Evolutionary conservation across 2,113 vertebrate genomes (phyloP), one percentile per base, ranked within the genome.

Genomic region (Odobenus rosmarus): DNA sequence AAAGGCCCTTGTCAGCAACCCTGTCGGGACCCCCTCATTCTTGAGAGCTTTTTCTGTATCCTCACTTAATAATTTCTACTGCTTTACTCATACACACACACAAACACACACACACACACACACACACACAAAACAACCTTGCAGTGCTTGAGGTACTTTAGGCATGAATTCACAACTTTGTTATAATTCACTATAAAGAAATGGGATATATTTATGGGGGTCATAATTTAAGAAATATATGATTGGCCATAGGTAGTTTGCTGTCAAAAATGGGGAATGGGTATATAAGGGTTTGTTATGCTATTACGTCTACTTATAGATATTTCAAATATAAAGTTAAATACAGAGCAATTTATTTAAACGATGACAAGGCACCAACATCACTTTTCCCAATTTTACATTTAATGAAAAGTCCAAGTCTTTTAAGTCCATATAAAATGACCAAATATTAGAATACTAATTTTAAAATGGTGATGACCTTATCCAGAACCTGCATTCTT

Each of bases 261-360:
- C 53, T 90, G 61, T 94, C 82, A 42, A 15, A 94, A 88, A 36
- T 81, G 28, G 71, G 61, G 49, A 74, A 51, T 33, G 24, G 1
- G 15, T 92, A 85, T 31, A 81, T 59, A 31, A 36, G 16, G 36
- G 36, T 53, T 79, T 69, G 91, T 57, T 33, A 88, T 42, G 33
- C 28, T 81, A 67, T 62, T 69, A 46, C 7, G 21, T 33, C 49
- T 67, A 89, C 9, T 49, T 77, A 7, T 28, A 8, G 10, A 59
- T 90, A 69, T 55, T 95, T 74, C 64, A 82, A 88, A 89, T 67
- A 80, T 26, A 51, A 95, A 95, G 57, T 74, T 71, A 88, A 91
- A 81, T 51, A 90, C 80, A 28, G 26, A 76, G 24, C 15, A 80
- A 74, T 69, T 79, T 42, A 64, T 80, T 90, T 86, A 19, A 90